Evolutionary conservation across 2,797 vertebrate species (phyloP).

Genomic region (Esox masquinongy): DNA sequence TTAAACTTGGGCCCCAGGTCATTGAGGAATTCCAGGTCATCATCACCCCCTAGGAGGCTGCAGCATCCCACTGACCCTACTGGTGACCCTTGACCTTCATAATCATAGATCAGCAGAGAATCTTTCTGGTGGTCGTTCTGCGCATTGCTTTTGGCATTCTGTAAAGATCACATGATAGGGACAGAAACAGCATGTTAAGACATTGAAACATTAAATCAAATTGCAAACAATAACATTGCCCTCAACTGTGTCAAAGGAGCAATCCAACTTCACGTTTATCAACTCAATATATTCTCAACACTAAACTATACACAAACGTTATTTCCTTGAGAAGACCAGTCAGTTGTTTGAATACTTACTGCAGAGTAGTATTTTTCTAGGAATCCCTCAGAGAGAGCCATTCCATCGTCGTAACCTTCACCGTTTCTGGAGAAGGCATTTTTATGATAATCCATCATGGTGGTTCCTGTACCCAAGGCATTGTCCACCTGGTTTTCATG

Average conservation of each 20-base stretch:
- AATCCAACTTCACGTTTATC: neutral
- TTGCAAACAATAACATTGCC: neutral
- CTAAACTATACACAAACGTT: neutral
- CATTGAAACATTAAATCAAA: neutral
- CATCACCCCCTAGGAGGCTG: slow-evolving; percentile 82
- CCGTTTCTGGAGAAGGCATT: slow-evolving; percentile 17
- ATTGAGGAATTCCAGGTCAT: slow-evolving; percentile 84
- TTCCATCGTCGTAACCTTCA: slow-evolving; percentile 40
- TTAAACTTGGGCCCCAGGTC: slow-evolving; percentile 91
- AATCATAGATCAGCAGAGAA: slow-evolving; percentile 73
- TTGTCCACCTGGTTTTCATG: neutral
- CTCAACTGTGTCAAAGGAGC: neutral
- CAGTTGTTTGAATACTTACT: slow-evolving; percentile 57
- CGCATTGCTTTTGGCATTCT: slow-evolving; percentile 78
- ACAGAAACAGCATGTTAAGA: neutral
- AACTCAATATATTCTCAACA: neutral
- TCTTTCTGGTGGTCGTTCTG: slow-evolving; percentile 73
- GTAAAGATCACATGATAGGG: slow-evolving; percentile 21
- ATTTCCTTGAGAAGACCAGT: too few relatives aligned
- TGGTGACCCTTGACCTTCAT: slow-evolving; percentile 79
- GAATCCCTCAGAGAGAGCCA: slow-evolving; percentile 65
- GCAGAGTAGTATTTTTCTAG: slow-evolving; percentile 65
- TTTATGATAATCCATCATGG: slow-evolving; percentile 21
- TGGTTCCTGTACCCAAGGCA: slow-evolving; percentile 12
- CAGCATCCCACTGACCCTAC: slow-evolving; percentile 87